Conservation (phyloP, 37 sponge, comb jelly and placozoan species). For the Agelas oroides region DNA sequence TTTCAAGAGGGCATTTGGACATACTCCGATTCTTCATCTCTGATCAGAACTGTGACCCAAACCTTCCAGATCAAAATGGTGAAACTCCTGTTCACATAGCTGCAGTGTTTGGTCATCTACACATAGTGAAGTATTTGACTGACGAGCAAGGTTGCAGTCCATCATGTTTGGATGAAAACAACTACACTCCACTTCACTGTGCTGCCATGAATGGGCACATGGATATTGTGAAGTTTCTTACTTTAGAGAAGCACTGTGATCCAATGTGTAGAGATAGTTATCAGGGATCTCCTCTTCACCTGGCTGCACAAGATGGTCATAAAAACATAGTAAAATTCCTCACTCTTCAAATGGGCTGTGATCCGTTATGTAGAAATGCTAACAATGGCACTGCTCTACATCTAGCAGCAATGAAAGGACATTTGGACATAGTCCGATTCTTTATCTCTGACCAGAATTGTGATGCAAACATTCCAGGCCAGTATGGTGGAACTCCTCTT, state of each 20-base stretch:
- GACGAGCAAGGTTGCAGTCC: not conserved
- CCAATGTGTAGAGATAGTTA: too few relatives aligned
- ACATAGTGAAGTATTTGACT: slow-evolving; percentile 30
- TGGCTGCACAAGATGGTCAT: too few relatives aligned
- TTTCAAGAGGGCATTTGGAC: slow-evolving; percentile 38
- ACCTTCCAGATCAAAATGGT: not conserved
- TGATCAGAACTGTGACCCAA: too few relatives aligned
- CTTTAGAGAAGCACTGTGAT: not conserved
- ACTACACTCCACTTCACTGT: slow-evolving; percentile 47
- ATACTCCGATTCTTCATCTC: too few relatives aligned
- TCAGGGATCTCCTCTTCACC: too few relatives aligned
- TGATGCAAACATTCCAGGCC: slow-evolving; percentile 15
- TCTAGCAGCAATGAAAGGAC: too few relatives aligned
- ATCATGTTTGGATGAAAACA: not conserved
- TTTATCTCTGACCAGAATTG: not conserved
- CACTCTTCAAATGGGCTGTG: too few relatives aligned
- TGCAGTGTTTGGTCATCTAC: not conserved
- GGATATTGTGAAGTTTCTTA: slow-evolving; percentile 21
- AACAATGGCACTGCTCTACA: too few relatives aligned
- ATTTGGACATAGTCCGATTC: too few relatives aligned
- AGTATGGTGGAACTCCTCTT: slow-evolving; percentile 39
- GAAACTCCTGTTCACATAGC: slow-evolving; percentile 42
- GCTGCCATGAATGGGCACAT: slow-evolving; percentile 41
- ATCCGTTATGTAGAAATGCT: too few relatives aligned
- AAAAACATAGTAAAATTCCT: too few relatives aligned